Conservation (phyloP, 2,113 vertebrate species). For the Chionodraco myersi region DNA sequence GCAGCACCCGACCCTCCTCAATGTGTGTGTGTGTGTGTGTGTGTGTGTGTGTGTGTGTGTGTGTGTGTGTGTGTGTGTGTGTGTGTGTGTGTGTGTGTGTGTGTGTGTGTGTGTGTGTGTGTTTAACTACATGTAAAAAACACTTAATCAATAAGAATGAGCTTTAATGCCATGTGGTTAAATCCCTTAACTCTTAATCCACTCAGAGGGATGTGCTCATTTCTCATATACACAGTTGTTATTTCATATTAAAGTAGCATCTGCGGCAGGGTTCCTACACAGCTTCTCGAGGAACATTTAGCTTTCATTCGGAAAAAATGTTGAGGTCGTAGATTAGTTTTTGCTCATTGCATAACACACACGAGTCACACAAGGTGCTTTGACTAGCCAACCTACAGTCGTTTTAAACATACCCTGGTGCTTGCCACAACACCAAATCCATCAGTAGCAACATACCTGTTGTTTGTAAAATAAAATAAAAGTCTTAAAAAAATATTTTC, state of each 20-base stretch:
- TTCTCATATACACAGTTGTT: conserved; percentile 2
- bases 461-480: no score
- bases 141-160: conserved; percentile 12
- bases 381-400: no score
- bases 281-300: conserved; percentile 2
- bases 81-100: conserved; percentile 6
- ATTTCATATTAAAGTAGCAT: neutral
- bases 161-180: conserved; percentile 12
- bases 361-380: neutral
- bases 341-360: neutral
- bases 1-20: neutral
- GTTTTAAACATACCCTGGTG: no score
- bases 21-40: neutral
- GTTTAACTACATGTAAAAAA: neutral
- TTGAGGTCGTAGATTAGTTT: neutral
- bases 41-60: conserved; percentile 5
- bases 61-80: neutral
- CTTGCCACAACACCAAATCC: no score
- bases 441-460: no score
- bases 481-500: no score
- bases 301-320: neutral
- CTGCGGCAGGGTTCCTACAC: neutral
- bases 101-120: neutral
- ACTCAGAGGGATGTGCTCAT: neutral
- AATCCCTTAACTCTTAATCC: conserved; percentile 24